A percentile compares a stretch with the other conserved stretches of the same genome.
These are phyloP conservation scores for Lemur catta DNA, from an alignment of 2,797 vertebrate species.

Conservation along the genomic window DNA sequence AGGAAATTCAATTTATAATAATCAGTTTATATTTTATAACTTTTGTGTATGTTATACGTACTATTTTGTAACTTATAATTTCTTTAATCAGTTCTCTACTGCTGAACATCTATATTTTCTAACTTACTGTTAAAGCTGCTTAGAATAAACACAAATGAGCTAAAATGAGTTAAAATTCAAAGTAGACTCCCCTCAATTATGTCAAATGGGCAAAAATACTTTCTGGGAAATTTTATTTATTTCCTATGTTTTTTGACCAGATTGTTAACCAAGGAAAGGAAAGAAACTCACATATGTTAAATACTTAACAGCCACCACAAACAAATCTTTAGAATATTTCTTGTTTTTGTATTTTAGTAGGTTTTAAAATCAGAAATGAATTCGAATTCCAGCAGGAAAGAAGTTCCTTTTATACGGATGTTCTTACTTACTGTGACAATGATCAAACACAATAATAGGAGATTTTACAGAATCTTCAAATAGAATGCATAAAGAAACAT, in stretches of 20 bases:
- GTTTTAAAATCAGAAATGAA: slow-evolving; percentile 44
- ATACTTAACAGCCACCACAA: not conserved
- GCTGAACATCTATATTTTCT: not conserved
- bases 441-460: not conserved
- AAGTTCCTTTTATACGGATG: not conserved
- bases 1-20: slow-evolving; percentile 21
- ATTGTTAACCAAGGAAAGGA: slow-evolving; percentile 26
- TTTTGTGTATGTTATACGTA: not conserved
- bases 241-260: not conserved
- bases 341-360: slow-evolving; percentile 5
- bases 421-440: not conserved
- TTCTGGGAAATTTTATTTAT: slow-evolving; percentile 31
- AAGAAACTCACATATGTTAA: not conserved
- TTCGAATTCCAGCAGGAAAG: not conserved
- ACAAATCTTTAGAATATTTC: not conserved
- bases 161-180: slow-evolving; percentile 45
- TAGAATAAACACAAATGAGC: not conserved
- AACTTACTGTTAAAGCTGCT: not conserved
- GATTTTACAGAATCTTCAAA: slow-evolving; percentile 7
- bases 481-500: not conserved
- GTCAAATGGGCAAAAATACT: not conserved
- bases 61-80: not conserved
- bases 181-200: not conserved
- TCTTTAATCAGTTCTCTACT: slow-evolving; percentile 10
- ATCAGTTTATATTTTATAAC: slow-evolving; percentile 22